Evolutionary conservation across 2,888 invertebrate species (phyloP), one percentile per base, ranked within the genome.

Genomic region (Rhingia campestris): DNA sequence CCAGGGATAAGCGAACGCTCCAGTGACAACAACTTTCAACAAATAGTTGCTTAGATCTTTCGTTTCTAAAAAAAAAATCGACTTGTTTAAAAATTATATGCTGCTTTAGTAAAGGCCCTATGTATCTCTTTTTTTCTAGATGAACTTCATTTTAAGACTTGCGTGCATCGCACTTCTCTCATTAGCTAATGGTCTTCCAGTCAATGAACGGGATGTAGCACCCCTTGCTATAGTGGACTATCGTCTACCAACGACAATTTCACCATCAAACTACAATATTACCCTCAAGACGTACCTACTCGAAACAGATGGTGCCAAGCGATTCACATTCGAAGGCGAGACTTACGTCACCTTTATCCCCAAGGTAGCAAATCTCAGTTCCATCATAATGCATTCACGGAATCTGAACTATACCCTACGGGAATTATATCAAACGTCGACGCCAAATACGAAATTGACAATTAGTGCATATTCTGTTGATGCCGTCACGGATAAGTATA

Each of bases 201-300:
- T 22, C 22, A 22, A 22, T 22, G 22, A 22, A 22, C 22, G 22
- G 22, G 22, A 51, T 30, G 39, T n/a, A 6, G 35, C 14, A n/a
- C 47, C 35, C 0, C 6, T 10, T 14, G 86, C 70, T 7, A 53
- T 67, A 6, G 59, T 54, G 3, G 86, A 89, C 2, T 91, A 90
- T 53, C 88, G 91, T 32, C 81, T 91, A 9, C 84, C 88, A 4
- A 37, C 54, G 2, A 90, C 88, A 0, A 91, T 94, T 0, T 74
- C 72, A 1, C 95, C 95, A 0, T 87, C 86, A 0, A 89, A 89
- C n/a, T 95, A 95, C 86, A 90, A 91, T 35, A 90, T 95, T 0
- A 86, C 90, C 0, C 87, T 95, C 4, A 91, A 90, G 0, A 94
- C 94, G 0, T 92, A 93, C 84, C 91, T 94, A 3, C 89, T 92